phyloP scores from a whole-genome alignment of 2,797 vertebrate species.

The Tokudaia tokunoshimensis region DNA sequence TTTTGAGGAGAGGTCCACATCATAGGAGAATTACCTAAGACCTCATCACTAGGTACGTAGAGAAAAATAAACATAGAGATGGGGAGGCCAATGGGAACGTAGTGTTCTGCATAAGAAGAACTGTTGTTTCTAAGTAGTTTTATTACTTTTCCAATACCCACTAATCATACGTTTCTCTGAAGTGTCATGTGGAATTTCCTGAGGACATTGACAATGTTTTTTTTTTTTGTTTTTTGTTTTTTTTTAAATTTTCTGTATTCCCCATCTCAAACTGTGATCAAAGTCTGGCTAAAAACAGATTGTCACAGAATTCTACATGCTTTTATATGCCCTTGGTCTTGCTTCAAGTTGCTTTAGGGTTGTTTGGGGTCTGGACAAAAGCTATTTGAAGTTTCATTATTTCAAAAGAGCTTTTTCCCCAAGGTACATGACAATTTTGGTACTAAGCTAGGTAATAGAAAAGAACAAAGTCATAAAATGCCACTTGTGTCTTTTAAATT shows the following conservation, averaged over 20 bases:
- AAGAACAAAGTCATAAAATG: conserved; percentile 85
- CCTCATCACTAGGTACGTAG: background rate
- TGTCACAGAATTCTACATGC: conserved; percentile 78
- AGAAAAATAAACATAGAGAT: background rate
- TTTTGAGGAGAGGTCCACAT: background rate
- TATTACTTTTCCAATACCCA: background rate
- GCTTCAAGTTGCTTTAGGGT: conserved; percentile 84
- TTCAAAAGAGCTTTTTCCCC: conserved; percentile 80
- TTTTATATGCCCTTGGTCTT: conserved; percentile 71
- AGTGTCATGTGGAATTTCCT: background rate
- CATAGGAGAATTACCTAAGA: background rate
- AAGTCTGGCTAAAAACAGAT: conserved; percentile 76
- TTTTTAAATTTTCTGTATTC: background rate
- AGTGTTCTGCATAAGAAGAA: background rate
- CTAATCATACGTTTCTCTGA: background rate
- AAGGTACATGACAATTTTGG: conserved; percentile 82
- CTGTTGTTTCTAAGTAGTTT: background rate
- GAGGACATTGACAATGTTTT: conserved; percentile 62
- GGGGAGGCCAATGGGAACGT: background rate
- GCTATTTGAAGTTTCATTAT: conserved; percentile 84
- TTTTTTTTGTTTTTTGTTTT: conserved; percentile 48
- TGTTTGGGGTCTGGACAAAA: conserved; percentile 83
- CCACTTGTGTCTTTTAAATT: conserved; percentile 76
- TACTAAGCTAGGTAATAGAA: conserved; percentile 78
- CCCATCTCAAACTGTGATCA: conserved; percentile 78